Evolutionary conservation across 2,797 vertebrate genomes (phyloP).

Genomic region (Podargus strigoides): DNA sequence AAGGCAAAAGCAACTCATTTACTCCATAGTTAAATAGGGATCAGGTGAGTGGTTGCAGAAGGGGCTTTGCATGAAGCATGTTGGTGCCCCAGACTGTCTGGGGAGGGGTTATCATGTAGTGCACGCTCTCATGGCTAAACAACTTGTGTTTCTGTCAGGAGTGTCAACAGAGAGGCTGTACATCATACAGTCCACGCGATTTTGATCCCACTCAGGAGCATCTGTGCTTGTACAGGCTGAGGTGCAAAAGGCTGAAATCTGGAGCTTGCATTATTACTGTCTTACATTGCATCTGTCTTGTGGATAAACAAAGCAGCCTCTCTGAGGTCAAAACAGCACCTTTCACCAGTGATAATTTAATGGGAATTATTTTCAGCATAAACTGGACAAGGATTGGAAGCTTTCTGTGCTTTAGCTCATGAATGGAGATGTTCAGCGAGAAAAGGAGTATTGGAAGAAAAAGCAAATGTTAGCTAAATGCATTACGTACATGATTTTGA

Average conservation of each 20-base stretch:
- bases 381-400: slow-evolving; percentile 28
- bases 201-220: neutral
- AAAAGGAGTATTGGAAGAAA: slow-evolving; percentile 31
- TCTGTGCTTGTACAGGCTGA: neutral
- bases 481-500: slow-evolving; percentile 35
- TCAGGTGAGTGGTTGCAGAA: neutral
- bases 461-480: slow-evolving; percentile 59
- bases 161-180: neutral
- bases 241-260: slow-evolving; percentile 11
- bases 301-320: slow-evolving; percentile 13
- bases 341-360: slow-evolving; percentile 36
- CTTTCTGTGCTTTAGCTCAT: neutral
- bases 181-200: accelerated
- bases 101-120: neutral
- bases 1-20: neutral
- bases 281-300: slow-evolving; percentile 9
- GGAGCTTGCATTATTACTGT: slow-evolving; percentile 22
- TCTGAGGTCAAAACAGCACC: slow-evolving; percentile 4
- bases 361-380: neutral
- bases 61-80: neutral
- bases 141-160: neutral
- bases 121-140: neutral
- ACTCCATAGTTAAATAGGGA: neutral
- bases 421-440: slow-evolving; percentile 52
- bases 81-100: neutral